phyloP scores from a whole-genome alignment of 1,140 invertebrate genomes.

The Diabrotica virgifera region DNA sequence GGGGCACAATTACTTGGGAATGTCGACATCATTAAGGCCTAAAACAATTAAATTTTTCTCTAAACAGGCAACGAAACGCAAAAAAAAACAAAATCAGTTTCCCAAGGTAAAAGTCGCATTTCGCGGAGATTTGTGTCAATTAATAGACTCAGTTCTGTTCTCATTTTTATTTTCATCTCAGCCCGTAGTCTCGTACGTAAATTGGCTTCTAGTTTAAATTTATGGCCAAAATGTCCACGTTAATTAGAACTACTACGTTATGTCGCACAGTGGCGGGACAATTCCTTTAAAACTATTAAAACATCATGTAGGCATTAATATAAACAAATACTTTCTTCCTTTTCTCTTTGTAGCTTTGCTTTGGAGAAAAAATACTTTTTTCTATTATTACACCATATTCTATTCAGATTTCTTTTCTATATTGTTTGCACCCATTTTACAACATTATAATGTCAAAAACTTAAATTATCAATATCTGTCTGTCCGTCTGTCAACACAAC shows the following conservation, averaged over 20 bases:
- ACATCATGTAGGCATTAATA: too few relatives aligned
- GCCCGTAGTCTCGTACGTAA: not conserved
- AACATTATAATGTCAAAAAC: too few relatives aligned
- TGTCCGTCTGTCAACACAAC: too few relatives aligned
- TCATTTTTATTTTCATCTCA: not conserved
- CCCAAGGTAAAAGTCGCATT: not conserved
- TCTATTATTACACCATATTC: too few relatives aligned
- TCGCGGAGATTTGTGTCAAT: not conserved
- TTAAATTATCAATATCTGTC: too few relatives aligned
- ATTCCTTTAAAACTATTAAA: not conserved
- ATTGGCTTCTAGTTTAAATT: slow-evolving; percentile 3
- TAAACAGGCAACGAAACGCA: not conserved
- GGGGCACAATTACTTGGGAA: too few relatives aligned
- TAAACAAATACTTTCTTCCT: too few relatives aligned
- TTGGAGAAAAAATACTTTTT: too few relatives aligned
- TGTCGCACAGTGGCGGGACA: not conserved
- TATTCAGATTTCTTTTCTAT: too few relatives aligned
- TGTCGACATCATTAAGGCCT: too few relatives aligned
- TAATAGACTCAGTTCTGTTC: not conserved
- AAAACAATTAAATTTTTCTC: not conserved
- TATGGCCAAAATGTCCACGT: not conserved
- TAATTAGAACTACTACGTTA: not conserved
- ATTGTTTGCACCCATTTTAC: too few relatives aligned
- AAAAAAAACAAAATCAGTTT: not conserved
- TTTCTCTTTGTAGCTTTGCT: too few relatives aligned